Evolutionary conservation across 2,888 invertebrate species (phyloP).

Genomic region (Parthenolecanium corni): DNA sequence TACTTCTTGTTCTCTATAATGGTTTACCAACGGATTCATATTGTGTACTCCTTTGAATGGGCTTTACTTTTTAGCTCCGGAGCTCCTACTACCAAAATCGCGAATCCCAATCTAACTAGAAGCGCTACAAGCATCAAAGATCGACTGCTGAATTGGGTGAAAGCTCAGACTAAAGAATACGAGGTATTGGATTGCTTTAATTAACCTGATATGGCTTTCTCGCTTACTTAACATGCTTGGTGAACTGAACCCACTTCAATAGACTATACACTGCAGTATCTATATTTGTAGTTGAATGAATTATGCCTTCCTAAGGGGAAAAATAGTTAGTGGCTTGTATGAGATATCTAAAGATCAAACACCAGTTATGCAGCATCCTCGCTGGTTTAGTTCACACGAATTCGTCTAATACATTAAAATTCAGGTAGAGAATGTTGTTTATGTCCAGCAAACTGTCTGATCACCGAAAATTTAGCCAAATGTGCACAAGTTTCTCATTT

Average conservation of each 20-base stretch:
- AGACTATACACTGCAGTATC: background rate
- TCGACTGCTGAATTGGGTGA: slow-evolving; percentile 91
- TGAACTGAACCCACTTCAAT: background rate
- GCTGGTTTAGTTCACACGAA: no score
- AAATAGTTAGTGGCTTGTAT: no score
- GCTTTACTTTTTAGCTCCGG: slow-evolving; percentile 37
- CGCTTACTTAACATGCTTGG: background rate
- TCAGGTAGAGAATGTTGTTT: no score
- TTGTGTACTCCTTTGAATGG: background rate
- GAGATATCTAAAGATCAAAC: no score
- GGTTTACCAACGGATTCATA: background rate
- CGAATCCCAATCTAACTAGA: slow-evolving; percentile 76
- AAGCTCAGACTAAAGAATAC: slow-evolving; percentile 93
- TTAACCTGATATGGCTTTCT: background rate
- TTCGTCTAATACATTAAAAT: no score
- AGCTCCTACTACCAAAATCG: slow-evolving; percentile 77
- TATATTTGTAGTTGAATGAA: no score
- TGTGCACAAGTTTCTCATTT: no score
- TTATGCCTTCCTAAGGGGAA: no score
- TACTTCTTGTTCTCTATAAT: background rate
- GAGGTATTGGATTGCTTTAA: slow-evolving; percentile 54
- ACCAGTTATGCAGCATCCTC: no score
- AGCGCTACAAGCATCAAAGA: slow-evolving; percentile 94
- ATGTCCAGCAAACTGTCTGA: no score
- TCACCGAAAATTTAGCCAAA: no score